These are phyloP conservation scores for Nymphalis io DNA, from an alignment of 1,140 invertebrate genomes.

Conservation along the genomic window DNA sequence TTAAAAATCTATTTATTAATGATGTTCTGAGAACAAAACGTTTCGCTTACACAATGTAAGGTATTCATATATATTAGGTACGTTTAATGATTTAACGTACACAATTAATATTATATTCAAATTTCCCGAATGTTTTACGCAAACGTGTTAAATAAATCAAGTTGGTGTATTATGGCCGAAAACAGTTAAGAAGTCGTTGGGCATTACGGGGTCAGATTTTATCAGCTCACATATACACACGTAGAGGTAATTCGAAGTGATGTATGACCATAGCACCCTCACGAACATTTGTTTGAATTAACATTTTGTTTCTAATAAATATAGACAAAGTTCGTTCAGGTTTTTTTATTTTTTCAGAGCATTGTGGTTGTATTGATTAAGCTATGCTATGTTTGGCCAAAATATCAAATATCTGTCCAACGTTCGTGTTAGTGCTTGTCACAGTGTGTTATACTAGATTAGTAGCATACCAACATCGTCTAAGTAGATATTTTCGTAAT, in stretches of 20 bases:
- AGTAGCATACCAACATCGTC: too few species aligned
- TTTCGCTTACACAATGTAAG: too few species aligned
- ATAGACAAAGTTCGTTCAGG: neutral
- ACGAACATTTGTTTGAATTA: constrained; percentile 28
- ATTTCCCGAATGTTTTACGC: constrained; percentile 14
- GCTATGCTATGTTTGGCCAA: too few species aligned
- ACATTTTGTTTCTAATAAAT: neutral
- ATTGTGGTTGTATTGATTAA: too few species aligned
- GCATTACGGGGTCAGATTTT: constrained; percentile 43
- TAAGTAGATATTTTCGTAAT: too few species aligned
- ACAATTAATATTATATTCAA: neutral
- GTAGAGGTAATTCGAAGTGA: constrained; percentile 47
- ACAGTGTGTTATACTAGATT: too few species aligned
- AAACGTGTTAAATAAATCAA: constrained; percentile 32
- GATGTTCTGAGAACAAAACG: too few species aligned
- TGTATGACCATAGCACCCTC: constrained; percentile 30
- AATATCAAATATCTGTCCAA: too few species aligned
- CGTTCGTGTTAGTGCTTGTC: too few species aligned
- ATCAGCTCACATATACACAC: constrained; percentile 49
- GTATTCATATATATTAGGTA: too few species aligned
- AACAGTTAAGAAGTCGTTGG: constrained; percentile 36
- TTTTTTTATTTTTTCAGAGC: neutral
- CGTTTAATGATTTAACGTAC: too few species aligned
- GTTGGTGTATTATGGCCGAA: constrained; percentile 28
- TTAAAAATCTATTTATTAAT: too few species aligned